Percentiles rank a stretch among this genome's conserved stretches.
phyloP scores from a whole-genome alignment of 1,140 invertebrate species.

The Sycophaga agraensis region DNA sequence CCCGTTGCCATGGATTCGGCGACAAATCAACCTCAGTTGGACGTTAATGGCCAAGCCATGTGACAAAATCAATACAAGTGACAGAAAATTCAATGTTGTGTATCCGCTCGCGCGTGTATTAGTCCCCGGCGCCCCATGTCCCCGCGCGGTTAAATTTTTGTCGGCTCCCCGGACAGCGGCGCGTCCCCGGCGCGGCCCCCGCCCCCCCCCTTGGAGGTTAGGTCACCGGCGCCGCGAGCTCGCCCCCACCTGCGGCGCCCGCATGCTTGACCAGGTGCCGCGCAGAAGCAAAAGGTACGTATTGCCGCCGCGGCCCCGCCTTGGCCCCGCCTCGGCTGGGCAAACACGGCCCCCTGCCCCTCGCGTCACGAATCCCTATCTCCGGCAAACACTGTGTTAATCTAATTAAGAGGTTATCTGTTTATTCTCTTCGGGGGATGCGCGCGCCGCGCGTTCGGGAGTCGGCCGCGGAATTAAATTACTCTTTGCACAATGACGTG shows the following conservation, averaged over 20 bases:
- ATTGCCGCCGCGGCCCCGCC: too few relatives aligned
- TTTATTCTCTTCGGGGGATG: neutral
- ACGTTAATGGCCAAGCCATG: conserved; percentile 40
- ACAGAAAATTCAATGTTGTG: conserved; percentile 34
- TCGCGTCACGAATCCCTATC: neutral
- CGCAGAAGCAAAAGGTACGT: too few relatives aligned
- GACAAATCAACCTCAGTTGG: conserved; percentile 30
- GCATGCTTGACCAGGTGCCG: too few relatives aligned
- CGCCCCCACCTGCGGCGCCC: too few relatives aligned
- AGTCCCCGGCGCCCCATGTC: conserved; percentile 30
- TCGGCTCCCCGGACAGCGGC: neutral
- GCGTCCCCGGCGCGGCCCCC: too few relatives aligned
- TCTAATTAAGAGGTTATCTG: conserved; percentile 16
- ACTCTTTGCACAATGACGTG: neutral
- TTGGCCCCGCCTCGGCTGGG: too few relatives aligned
- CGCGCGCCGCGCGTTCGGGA: neutral
- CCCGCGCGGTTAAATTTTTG: conserved; percentile 25
- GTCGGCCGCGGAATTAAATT: conserved; percentile 13
- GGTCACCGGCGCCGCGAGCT: too few relatives aligned
- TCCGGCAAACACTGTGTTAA: neutral
- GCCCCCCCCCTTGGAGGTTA: too few relatives aligned
- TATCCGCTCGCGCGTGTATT: conserved; percentile 32
- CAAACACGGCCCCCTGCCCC: too few relatives aligned
- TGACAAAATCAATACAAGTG: conserved; percentile 48
- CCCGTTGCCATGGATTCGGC: conserved; percentile 36